Evolutionary conservation across 1,140 invertebrate species (phyloP), one percentile per base, ranked within the genome.

Genomic region (Drosophila nikananu): DNA sequence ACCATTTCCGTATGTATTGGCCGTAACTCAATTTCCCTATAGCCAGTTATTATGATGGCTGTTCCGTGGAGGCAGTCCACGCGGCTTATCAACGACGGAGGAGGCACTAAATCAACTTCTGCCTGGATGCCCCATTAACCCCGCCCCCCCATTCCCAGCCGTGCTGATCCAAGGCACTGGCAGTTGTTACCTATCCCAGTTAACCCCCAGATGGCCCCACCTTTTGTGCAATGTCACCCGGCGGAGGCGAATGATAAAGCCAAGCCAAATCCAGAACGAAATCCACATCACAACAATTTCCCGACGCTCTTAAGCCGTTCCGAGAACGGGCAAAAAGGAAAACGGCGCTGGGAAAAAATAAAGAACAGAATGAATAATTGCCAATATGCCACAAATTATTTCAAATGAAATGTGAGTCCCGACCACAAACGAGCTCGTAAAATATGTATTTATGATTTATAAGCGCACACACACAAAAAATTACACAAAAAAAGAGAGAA

Each of bases 371-470:
- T 89, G 86, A 89, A 89, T 89, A 89, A 89, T 89, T 89, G 86
- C 86, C 86, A 89, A 89, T 90, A 90, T 89, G 86, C 86, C 86
- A 89, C 86, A 89, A 89, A 89, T 89, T 89, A 89, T 90, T 90
- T 89, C 86, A 89, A 89, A 89, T 90, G 84, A 89, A 89, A 90
- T 89, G 84, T 89, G 86, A 89, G 84, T 84, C 68, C 61, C 77
- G 27, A 54, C 77, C 68, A 64, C 77, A 79, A 79, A 79, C 77
- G 68, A 80, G 68, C 77, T 80, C 77, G 77, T 80, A 80, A 80
- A 73, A 80, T 80, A 80, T 78, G 82, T 87, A 87, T 89, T 89
- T 89, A 89, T 89, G 86, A 89, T 89, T 89, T 89, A 89, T 89
- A 91, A 66, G 77, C 77, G 49, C 37, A 55, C 58, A 73, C 41